Evolutionary conservation across 2,797 vertebrate species (phyloP).

Genomic region (Ciconia nigra): DNA sequence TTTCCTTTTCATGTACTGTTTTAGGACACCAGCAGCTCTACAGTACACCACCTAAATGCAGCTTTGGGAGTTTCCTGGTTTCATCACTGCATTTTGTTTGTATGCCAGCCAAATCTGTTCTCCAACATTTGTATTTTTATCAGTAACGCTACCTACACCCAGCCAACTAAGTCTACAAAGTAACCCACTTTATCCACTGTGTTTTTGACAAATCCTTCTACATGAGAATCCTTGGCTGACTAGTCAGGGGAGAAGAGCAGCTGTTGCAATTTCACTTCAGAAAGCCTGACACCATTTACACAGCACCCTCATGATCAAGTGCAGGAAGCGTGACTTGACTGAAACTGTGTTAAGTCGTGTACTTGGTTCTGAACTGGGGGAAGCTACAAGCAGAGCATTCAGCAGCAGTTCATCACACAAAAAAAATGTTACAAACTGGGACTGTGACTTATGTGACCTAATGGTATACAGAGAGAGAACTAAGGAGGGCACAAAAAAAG

Average conservation of each 20-base stretch:
- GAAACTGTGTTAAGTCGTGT: not conserved
- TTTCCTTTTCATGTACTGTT: not conserved
- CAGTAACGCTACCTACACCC: fast-evolving
- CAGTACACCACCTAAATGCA: fast-evolving
- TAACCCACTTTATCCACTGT: no score
- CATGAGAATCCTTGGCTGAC: not conserved
- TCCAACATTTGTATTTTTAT: not conserved
- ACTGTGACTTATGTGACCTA: not conserved
- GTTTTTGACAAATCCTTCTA: not conserved
- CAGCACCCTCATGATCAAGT: no score
- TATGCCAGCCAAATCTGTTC: not conserved
- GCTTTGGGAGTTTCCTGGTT: not conserved
- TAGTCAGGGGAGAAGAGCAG: not conserved
- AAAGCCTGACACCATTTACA: no score
- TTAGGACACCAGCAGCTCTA: not conserved
- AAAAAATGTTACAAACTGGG: not conserved
- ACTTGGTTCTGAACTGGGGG: not conserved
- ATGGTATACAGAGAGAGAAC: fast-evolving
- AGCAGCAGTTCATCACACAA: no score
- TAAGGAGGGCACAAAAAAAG: not conserved
- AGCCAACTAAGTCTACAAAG: not conserved
- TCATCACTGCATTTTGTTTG: not conserved
- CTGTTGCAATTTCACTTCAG: fast-evolving
- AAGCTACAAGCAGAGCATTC: not conserved
- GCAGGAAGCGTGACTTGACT: not conserved